Percentiles rank a stretch among this genome's conserved stretches.
phyloP scores from a whole-genome alignment of 2,113 vertebrate genomes.

The Cryptomyrus ogoouensis region DNA sequence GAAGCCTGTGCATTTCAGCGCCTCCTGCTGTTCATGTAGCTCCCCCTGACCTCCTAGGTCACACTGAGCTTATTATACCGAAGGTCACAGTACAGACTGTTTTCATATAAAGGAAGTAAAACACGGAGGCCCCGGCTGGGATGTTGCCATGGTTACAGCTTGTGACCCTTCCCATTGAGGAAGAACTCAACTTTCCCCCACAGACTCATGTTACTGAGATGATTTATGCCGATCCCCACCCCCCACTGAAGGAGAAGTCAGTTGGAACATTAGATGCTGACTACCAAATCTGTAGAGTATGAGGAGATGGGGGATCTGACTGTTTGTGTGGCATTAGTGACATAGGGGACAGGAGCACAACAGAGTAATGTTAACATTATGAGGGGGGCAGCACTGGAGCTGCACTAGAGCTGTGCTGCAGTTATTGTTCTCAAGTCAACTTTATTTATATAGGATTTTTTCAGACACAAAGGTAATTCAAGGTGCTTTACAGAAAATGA shows the following conservation, averaged over 20 bases:
- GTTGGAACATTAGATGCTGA: background rate
- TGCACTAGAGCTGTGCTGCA: background rate
- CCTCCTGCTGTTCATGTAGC: background rate
- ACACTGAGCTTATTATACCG: background rate
- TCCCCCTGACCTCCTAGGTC: background rate
- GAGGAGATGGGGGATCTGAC: background rate
- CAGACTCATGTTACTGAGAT: background rate
- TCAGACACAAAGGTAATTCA: background rate
- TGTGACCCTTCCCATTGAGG: background rate
- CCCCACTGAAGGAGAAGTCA: background rate
- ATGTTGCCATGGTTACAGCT: background rate
- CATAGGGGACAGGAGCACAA: background rate
- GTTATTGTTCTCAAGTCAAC: background rate
- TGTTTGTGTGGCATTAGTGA: background rate
- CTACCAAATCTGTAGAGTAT: background rate
- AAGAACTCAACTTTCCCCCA: background rate
- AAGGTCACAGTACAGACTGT: background rate
- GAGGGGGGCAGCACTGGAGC: background rate
- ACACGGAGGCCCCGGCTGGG: background rate
- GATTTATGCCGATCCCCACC: background rate
- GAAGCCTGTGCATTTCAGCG: background rate
- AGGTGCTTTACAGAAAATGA: background rate
- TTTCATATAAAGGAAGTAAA: background rate
- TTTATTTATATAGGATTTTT: background rate
- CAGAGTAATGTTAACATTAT: background rate